A percentile compares a stretch with the other conserved stretches of the same genome.
Evolutionary conservation across 2,888 invertebrate species (phyloP).

Genomic region (Masnerella sp.): DNA sequence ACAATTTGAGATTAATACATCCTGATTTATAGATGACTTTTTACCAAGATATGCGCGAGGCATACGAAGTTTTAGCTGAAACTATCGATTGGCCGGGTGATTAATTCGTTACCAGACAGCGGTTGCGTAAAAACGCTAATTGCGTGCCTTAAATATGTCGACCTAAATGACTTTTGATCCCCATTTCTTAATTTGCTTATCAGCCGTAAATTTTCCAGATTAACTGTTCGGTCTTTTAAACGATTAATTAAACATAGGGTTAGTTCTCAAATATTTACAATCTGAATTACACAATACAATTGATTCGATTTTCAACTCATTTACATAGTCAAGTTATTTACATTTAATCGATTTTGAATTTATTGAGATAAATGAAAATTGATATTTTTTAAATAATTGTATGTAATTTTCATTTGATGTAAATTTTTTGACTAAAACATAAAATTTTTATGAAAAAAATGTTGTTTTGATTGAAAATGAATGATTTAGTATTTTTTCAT

Average conservation of each 20-base stretch:
- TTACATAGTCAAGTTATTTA: too few relatives aligned
- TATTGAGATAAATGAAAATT: too few relatives aligned
- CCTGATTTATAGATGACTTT: slow-evolving; percentile 9
- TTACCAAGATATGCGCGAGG: slow-evolving; percentile 10
- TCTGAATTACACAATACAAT: too few relatives aligned
- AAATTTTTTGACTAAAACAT: too few relatives aligned
- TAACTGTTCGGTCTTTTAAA: too few relatives aligned
- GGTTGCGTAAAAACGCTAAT: slow-evolving; percentile 24
- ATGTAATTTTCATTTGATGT: background rate
- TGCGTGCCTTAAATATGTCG: slow-evolving; percentile 19
- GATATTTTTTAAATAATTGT: background rate
- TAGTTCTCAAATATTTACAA: too few relatives aligned
- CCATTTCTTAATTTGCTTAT: slow-evolving; percentile 3
- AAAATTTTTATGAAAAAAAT: too few relatives aligned
- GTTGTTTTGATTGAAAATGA: too few relatives aligned
- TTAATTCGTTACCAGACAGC: slow-evolving; percentile 21
- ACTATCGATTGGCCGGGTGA: slow-evolving; percentile 20
- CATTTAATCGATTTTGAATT: too few relatives aligned
- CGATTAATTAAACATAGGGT: background rate
- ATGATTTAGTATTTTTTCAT: too few relatives aligned
- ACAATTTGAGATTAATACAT: slow-evolving; percentile 10
- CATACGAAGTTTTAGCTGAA: background rate
- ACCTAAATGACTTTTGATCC: slow-evolving; percentile 16
- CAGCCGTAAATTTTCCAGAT: background rate
- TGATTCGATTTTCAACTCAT: too few relatives aligned